These are phyloP conservation scores for Acipenser transmontanus DNA, from an alignment of 2,797 vertebrate species.

Conservation along the genomic window DNA sequence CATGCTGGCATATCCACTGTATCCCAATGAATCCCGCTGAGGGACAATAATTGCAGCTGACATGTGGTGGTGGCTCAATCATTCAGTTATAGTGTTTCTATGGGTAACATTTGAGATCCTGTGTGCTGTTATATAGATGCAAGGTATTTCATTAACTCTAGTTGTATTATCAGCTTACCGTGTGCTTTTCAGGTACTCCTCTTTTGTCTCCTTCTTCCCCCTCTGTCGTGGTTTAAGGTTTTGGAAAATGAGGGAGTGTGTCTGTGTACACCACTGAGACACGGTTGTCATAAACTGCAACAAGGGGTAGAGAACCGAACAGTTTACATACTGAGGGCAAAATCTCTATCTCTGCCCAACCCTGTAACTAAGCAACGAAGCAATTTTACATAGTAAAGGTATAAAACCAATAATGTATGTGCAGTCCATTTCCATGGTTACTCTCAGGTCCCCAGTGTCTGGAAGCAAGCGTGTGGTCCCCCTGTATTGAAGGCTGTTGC, in stretches of 20 bases:
- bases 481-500: not conserved
- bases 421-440: too few species aligned
- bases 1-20: too few species aligned
- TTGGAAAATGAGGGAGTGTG: constrained; percentile 94
- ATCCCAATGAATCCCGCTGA: too few species aligned
- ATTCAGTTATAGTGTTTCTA: not conserved
- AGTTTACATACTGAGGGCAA: too few species aligned
- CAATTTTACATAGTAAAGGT: too few species aligned
- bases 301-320: constrained; percentile 12
- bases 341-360: too few species aligned
- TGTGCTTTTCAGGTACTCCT: constrained; percentile 94
- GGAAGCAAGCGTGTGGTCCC: too few species aligned
- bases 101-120: not conserved
- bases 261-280: constrained; percentile 97
- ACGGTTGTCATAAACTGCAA: constrained; percentile 84
- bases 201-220: constrained; percentile 94
- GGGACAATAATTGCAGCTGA: too few species aligned
- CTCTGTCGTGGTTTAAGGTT: constrained; percentile 94
- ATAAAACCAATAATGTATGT: too few species aligned
- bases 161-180: constrained; percentile 59
- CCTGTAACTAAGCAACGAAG: too few species aligned
- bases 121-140: too few species aligned
- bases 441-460: too few species aligned
- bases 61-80: not conserved
- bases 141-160: not conserved